Conservation (phyloP, 1,140 invertebrate genomes). For the Cyclargus thomasi region DNA sequence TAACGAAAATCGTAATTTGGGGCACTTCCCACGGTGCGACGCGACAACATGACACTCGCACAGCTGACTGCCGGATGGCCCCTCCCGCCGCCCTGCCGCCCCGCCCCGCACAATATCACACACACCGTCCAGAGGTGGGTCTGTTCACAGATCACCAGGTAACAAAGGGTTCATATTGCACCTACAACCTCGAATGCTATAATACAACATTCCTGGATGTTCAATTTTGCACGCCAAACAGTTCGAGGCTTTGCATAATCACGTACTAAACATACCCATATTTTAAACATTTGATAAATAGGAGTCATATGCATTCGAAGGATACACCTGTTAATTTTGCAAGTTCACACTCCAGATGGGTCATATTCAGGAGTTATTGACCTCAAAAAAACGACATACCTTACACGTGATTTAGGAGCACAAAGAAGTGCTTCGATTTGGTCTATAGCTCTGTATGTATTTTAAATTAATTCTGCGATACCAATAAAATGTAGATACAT, state of each 20-base stretch:
- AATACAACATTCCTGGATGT: neutral
- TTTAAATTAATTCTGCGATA: neutral
- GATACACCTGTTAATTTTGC: neutral
- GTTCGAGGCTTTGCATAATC: neutral
- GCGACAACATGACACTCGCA: slow-evolving; percentile 65
- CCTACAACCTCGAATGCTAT: slow-evolving; percentile 26
- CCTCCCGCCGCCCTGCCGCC: slow-evolving; percentile 38
- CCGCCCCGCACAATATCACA: slow-evolving; percentile 34
- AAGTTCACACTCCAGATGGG: slow-evolving; percentile 34
- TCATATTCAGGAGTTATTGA: slow-evolving; percentile 65
- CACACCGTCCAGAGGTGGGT: slow-evolving; percentile 26
- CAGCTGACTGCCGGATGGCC: slow-evolving; percentile 67
- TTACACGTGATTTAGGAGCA: slow-evolving; percentile 66
- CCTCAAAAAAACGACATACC: slow-evolving; percentile 63
- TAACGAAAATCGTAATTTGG: slow-evolving; percentile 59
- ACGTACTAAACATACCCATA: neutral
- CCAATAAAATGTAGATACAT: neutral
- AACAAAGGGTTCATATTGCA: slow-evolving; percentile 32
- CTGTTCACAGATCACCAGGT: slow-evolving; percentile 34
- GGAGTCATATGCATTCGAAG: neutral
- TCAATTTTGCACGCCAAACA: neutral
- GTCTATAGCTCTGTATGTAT: neutral
- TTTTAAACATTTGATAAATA: neutral
- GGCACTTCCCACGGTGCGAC: slow-evolving; percentile 62
- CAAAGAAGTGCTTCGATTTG: slow-evolving; percentile 37